Conservation (phyloP, 2,888 invertebrate genomes). For the Tolmerus cingulatus region DNA sequence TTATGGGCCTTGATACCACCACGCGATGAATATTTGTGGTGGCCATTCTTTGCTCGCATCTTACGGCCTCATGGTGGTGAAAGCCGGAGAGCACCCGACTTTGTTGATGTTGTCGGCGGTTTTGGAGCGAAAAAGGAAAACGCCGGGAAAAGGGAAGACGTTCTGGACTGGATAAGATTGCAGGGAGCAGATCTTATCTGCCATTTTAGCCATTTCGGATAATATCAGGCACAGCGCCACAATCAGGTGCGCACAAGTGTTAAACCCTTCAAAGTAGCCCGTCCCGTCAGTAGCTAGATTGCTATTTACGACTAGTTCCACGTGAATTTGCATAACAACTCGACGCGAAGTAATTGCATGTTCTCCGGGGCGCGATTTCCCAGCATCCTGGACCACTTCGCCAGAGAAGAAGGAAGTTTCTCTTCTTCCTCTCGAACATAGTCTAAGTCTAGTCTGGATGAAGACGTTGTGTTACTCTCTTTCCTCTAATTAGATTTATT, state of each 20-base stretch:
- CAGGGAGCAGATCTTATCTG: neutral
- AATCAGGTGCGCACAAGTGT: constrained; percentile 26
- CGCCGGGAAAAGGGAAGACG: neutral
- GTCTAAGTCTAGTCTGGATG: neutral
- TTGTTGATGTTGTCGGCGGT: neutral
- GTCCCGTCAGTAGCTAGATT: constrained; percentile 1
- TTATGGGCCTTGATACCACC: constrained; percentile 30
- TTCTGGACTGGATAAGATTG: neutral
- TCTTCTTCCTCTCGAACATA: neutral
- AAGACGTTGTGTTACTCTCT: constrained; percentile 24
- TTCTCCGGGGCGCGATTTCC: constrained; percentile 16
- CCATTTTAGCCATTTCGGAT: neutral
- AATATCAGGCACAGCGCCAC: neutral
- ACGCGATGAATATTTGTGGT: constrained; percentile 18
- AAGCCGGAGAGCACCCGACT: neutral
- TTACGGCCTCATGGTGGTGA: neutral
- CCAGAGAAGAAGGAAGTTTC: neutral
- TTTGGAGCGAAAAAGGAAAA: neutral
- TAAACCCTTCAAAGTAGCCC: neutral
- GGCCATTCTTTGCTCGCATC: neutral
- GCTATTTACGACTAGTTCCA: constrained; percentile 20
- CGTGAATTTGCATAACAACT: constrained; percentile 25
- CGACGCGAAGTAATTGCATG: constrained; percentile 16
- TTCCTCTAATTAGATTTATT: constrained; percentile 36
- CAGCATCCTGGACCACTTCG: neutral